Evolutionary conservation across 2,113 vertebrate species (phyloP), one percentile per base, ranked within the genome.

Genomic region (Nothobranchius furzeri): DNA sequence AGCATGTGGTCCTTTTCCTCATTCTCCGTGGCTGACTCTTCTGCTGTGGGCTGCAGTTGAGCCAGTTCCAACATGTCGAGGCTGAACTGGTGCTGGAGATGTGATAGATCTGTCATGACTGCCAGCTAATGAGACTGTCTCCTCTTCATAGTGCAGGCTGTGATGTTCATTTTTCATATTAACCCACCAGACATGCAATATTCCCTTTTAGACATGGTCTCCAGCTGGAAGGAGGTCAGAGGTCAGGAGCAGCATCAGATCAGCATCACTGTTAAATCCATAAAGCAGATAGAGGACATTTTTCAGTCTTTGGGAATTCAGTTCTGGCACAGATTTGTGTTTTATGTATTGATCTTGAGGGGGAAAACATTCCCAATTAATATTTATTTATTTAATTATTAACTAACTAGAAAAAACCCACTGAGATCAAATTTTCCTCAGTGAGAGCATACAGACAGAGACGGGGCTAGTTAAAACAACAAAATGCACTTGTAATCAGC

Each of bases 181-280:
- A 15, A 55, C 56, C 30, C n/a, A 50, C 10, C 49, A 60, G 62
- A 50, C 9, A 54, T 65, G 20, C 40, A 51, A 66, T 49, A 60
- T 68, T 55, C 48, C 25, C 52, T 11, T 3, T 58, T 0, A 24
- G 54, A 60, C 24, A 45, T 54, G 35, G 64, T 66, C n/a, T 68
- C 6, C 50, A 24, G 46, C 17, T 0, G 6, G 47, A 4, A 6
- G 36, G 36, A 61, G 68, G 75, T 71, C 75, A 78, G 69, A 59
- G 81, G 75, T 83, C 79, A 85, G 61, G 74, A 62, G 67, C 71
- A 84, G 59, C 35, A 20, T 17, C 64, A 75, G 63, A 63, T 83
- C 67, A 80, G 63, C 57, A 66, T 77, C 73, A 37, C 42, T 52
- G 73, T 13, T 64, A 69, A 59, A 53, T 63, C 47, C 53, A n/a